Conservation (phyloP, 2,113 vertebrate genomes). For the Poeciliopsis turrubarensis region DNA sequence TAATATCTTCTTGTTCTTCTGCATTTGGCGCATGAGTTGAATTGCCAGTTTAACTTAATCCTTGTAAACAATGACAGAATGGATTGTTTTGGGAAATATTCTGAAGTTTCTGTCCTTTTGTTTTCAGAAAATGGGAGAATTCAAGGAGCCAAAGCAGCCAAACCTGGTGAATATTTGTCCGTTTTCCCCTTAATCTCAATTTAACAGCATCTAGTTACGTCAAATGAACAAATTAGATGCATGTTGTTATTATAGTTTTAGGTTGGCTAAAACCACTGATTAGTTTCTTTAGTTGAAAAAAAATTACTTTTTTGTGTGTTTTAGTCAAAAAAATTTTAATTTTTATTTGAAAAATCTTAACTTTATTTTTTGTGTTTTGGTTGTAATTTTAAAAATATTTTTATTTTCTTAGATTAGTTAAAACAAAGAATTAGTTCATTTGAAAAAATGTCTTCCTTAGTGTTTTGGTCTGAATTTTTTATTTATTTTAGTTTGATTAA, state of each 20-base stretch:
- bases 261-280: not conserved
- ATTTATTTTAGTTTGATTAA: not conserved
- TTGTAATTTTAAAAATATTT: too few relatives aligned
- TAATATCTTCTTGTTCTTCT: not conserved
- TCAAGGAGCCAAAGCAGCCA: conserved; percentile 57
- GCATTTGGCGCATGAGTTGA: conserved; percentile 24
- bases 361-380: not conserved
- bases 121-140: conserved; percentile 52
- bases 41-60: conserved; percentile 9
- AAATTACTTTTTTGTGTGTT: not conserved
- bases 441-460: too few relatives aligned
- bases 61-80: not conserved
- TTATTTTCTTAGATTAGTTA: too few relatives aligned
- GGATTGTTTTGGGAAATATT: not conserved
- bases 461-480: too few relatives aligned
- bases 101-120: conserved; percentile 1
- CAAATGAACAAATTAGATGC: not conserved
- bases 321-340: too few relatives aligned
- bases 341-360: too few relatives aligned
- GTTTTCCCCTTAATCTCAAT: not conserved
- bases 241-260: not conserved
- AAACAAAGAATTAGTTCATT: too few relatives aligned
- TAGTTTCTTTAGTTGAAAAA: not conserved
- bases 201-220: not conserved
- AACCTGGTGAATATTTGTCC: conserved; percentile 59